Evolutionary conservation across 2,888 invertebrate genomes (phyloP), one percentile per base, ranked within the genome.

Genomic region (Drosophila stalkeri): DNA sequence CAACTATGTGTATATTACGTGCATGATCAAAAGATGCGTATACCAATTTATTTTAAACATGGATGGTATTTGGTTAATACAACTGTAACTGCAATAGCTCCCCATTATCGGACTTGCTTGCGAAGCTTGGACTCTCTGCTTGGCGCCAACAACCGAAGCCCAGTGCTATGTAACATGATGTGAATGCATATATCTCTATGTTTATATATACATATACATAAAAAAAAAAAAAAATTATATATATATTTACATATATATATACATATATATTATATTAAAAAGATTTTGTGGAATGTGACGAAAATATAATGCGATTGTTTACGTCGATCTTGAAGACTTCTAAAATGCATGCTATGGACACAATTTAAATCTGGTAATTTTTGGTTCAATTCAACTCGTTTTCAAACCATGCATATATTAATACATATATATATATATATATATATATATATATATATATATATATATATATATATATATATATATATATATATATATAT

Each of bases 41-140:
- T 71, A 64, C 61, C 66, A 66, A 62, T 75, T 75, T 79, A 70
- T 74, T 79, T 35, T 59, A 33, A 59, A 70, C 51, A 65, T 75
- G 57, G 76, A 55, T 64, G 69, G 47, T 75, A 64, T 60, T 70
- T 46, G 33, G 59, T 64, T 68, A 51, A 62, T 72, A 64, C 69
- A 78, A 60, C 61, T 57, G 52, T 33, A 72, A 61, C 43, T 70
- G 56, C 44, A 66, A 66, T n/a, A 12, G 46, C 35, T 63, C 43
- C 56, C 70, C 54, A 27, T 46, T 39, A 52, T 55, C 59, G 46
- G 59, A 69, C 57, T 69, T 68, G 69, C 57, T 68, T 63, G 43
- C 62, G 52, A 54, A 57, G 52, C 57, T 72, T 62, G 54, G 62
- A 59, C 41, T 64, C 44, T 57, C 8, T 37, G 33, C 20, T 51